These are phyloP conservation scores for Chloropsis cyanopogon DNA, from an alignment of 2,113 vertebrate genomes.

Conservation along the genomic window DNA sequence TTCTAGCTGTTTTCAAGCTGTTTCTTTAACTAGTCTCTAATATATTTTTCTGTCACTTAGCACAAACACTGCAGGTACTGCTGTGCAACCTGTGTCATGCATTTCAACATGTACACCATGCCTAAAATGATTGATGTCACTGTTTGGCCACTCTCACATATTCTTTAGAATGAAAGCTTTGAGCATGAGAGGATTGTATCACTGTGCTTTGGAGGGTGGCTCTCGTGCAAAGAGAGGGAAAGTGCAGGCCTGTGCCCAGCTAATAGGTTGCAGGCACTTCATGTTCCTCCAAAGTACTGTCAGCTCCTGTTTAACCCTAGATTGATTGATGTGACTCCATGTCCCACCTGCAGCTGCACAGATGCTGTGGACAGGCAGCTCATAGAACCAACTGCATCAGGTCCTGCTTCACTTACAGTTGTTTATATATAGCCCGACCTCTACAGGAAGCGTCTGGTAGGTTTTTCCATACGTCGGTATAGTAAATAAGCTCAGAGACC, in stretches of 20 bases:
- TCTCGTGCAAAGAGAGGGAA: neutral
- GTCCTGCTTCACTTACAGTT: neutral
- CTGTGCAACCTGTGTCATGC: neutral
- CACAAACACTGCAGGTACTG: neutral
- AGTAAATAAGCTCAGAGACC: neutral
- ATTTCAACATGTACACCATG: fast-evolving
- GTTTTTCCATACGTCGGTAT: neutral
- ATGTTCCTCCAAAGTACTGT: slow-evolving; percentile 8
- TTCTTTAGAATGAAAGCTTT: neutral
- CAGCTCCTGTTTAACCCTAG: slow-evolving; percentile 30
- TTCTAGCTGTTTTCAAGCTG: neutral
- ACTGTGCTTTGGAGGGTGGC: neutral
- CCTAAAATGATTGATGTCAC: neutral
- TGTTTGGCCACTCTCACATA: neutral
- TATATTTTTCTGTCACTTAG: neutral
- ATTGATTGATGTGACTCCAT: neutral
- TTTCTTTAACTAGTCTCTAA: neutral
- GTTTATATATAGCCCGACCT: neutral
- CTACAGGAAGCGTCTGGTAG: neutral
- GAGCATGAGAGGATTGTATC: neutral
- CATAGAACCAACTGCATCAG: neutral
- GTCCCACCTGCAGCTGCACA: slow-evolving; percentile 9
- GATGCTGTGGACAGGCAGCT: neutral
- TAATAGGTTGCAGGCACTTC: neutral
- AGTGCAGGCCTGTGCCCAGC: neutral